phyloP scores from a whole-genome alignment of 2,888 invertebrate genomes.

The Drosophila rellima region DNA sequence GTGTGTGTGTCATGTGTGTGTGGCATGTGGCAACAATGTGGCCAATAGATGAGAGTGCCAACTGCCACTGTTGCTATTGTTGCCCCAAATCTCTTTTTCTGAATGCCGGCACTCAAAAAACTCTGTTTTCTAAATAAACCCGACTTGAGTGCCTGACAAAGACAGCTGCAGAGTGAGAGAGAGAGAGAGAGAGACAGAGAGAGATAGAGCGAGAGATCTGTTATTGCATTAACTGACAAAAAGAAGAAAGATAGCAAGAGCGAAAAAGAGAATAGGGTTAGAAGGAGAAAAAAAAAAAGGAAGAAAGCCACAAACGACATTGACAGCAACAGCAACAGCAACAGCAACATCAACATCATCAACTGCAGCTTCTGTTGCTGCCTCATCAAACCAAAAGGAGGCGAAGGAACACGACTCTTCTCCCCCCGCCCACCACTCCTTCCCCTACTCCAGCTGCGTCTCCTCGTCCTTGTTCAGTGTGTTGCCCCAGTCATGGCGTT shows the following conservation, averaged over 20 bases:
- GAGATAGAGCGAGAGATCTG: conserved; percentile 31
- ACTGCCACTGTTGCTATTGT: conserved; percentile 19
- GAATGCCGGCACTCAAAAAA: conserved; percentile 45
- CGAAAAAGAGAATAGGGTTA: neutral
- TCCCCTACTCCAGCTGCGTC: too few species aligned
- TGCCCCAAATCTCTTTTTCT: conserved; percentile 32
- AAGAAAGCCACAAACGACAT: conserved; percentile 39
- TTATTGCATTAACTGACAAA: conserved; percentile 41
- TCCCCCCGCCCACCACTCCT: neutral
- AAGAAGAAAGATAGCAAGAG: neutral
- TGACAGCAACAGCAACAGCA: conserved; percentile 37
- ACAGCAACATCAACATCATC: conserved; percentile 1
- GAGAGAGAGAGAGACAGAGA: conserved; percentile 2
- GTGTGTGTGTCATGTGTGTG: too few species aligned
- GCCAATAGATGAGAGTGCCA: conserved; percentile 38
- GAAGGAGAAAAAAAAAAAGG: neutral
- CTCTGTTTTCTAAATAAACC: conserved; percentile 47
- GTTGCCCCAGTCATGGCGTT: conserved; percentile 58
- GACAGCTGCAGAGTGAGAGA: neutral
- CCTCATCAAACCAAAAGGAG: conserved; percentile 14
- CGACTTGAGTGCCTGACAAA: conserved; percentile 13
- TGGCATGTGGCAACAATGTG: conserved; percentile 42
- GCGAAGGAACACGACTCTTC: neutral
- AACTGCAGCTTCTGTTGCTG: conserved; percentile 6
- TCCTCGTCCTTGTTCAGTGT: neutral